These are phyloP conservation scores for Tetramorium alpestre DNA, from an alignment of 1,140 invertebrate genomes.

Conservation along the genomic window DNA sequence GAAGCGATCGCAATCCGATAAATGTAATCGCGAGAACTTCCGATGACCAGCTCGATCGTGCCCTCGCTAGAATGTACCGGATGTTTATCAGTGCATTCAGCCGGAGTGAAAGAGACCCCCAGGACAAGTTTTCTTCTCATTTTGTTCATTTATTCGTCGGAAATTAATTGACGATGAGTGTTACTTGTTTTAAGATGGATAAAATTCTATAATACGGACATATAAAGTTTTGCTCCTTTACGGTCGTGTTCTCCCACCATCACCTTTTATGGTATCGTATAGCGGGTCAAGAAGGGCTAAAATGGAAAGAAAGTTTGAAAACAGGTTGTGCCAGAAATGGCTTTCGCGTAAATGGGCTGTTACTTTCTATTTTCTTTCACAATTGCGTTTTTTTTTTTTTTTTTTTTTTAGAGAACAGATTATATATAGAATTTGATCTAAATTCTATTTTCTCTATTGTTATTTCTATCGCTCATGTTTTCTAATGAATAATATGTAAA, in stretches of 20 bases:
- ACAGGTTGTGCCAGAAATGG: background rate
- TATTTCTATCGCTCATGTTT: background rate
- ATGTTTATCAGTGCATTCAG: conserved; percentile 29
- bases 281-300: background rate
- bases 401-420: background rate
- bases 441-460: background rate
- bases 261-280: background rate
- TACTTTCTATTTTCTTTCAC: background rate
- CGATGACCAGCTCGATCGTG: conserved; percentile 4
- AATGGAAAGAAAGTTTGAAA: background rate
- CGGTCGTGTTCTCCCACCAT: background rate
- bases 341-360: conserved; percentile 3
- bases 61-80: background rate
- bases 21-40: conserved; percentile 45
- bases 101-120: background rate
- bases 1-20: conserved; percentile 38
- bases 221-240: background rate
- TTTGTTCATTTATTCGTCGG: background rate
- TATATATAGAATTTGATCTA: background rate
- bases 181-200: background rate
- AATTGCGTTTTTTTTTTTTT: background rate
- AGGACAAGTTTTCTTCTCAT: background rate
- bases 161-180: conserved; percentile 14
- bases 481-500: background rate
- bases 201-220: background rate